These are phyloP conservation scores for Cordylochernes scorpioides DNA, from an alignment of 2,888 invertebrate genomes.

Conservation along the genomic window DNA sequence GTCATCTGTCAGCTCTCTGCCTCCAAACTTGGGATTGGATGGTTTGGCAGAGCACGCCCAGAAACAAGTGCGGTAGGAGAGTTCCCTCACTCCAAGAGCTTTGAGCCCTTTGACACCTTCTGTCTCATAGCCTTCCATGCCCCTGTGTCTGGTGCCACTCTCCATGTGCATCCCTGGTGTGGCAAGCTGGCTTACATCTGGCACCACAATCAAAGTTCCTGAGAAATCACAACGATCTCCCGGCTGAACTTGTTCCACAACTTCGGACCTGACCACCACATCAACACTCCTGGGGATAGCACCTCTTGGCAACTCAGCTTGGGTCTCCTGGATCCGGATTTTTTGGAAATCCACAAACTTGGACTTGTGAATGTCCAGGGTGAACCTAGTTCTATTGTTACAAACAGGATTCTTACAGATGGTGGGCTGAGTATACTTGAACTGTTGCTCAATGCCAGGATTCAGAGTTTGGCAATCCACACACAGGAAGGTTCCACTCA, in stretches of 20 bases:
- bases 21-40: conserved; percentile 57
- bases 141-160: conserved; percentile 41
- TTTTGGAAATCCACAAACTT: conserved; percentile 95
- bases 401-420: conserved; percentile 92
- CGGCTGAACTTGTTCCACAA: conserved; percentile 82
- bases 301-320: conserved; percentile 81
- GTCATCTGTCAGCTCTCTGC: conserved; percentile 51
- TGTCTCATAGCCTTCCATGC: conserved; percentile 30
- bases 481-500: conserved; percentile 61
- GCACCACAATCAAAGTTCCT: conserved; percentile 84
- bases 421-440: conserved; percentile 56
- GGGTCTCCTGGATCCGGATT: conserved; percentile 86
- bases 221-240: conserved; percentile 67
- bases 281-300: conserved; percentile 86
- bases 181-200: conserved; percentile 66
- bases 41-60: conserved; percentile 71
- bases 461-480: conserved; percentile 82
- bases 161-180: conserved; percentile 58
- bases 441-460: conserved; percentile 86
- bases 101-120: conserved; percentile 62
- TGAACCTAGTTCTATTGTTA: conserved; percentile 61
- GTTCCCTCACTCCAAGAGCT: conserved; percentile 55
- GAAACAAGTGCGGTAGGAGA: conserved; percentile 68
- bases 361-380: conserved; percentile 73
- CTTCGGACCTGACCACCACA: conserved; percentile 72